phyloP scores from a whole-genome alignment of 2,113 vertebrate species.

The Saiga tatarica region DNA sequence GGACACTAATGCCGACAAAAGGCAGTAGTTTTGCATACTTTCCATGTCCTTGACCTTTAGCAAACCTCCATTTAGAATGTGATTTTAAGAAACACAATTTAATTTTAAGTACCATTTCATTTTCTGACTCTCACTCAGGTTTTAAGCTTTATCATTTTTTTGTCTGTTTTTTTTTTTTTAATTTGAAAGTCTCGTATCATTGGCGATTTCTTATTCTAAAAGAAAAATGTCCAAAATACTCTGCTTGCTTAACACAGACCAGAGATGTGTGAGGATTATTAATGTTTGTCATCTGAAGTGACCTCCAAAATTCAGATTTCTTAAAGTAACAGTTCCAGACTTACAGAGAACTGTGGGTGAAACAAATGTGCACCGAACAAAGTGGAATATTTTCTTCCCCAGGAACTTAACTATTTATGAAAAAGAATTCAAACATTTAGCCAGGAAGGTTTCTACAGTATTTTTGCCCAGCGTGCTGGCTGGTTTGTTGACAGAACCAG shows the following conservation, averaged over 20 bases:
- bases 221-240: not conserved
- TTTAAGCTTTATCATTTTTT: not conserved
- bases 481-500: not conserved
- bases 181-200: not conserved
- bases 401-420: not conserved
- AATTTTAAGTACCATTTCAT: not conserved
- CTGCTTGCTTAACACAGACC: not conserved
- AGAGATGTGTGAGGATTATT: too few relatives aligned
- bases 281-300: not conserved
- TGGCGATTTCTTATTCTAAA: not conserved
- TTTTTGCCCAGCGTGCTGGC: not conserved
- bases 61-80: not conserved
- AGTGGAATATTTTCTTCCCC: not conserved
- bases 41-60: not conserved
- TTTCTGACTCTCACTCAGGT: not conserved
- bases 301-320: not conserved
- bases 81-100: constrained; percentile 12
- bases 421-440: not conserved
- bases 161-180: not conserved
- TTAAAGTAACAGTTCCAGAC: not conserved
- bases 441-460: not conserved
- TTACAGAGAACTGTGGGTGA: not conserved
- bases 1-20: not conserved
- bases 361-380: not conserved
- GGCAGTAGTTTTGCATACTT: not conserved